Conservation (phyloP, 2,888 invertebrate genomes). For the Lepidocyrtinus sp. region DNA sequence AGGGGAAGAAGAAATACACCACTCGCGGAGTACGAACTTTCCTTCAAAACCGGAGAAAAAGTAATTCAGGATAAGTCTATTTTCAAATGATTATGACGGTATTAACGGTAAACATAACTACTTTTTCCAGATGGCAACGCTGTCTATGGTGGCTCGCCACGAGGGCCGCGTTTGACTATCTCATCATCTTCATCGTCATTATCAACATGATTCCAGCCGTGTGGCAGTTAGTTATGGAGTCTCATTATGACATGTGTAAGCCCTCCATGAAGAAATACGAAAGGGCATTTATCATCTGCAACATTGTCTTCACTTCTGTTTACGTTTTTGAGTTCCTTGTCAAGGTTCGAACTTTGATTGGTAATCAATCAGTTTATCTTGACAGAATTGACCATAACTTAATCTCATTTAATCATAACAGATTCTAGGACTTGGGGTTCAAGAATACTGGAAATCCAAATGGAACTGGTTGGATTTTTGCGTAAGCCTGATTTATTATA, state of each 20-base stretch:
- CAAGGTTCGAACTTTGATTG: slow-evolving; percentile 49
- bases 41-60: background rate
- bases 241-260: background rate
- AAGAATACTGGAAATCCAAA: slow-evolving; percentile 73
- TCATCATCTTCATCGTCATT: slow-evolving; percentile 62
- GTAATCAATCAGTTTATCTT: background rate
- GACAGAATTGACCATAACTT: background rate
- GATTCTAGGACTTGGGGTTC: slow-evolving; percentile 62
- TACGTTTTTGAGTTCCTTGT: slow-evolving; percentile 62
- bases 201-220: slow-evolving; percentile 67
- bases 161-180: slow-evolving; percentile 73
- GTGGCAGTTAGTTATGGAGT: slow-evolving; percentile 72
- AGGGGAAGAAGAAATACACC: slow-evolving; percentile 24
- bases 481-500: background rate
- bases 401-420: slow-evolving; percentile 21
- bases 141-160: slow-evolving; percentile 65
- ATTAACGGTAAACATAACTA: too few species aligned
- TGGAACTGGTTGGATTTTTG: slow-evolving; percentile 77
- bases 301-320: slow-evolving; percentile 51
- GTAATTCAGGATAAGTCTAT: background rate
- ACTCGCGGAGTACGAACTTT: background rate
- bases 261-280: background rate
- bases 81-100: too few species aligned
- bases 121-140: slow-evolving; percentile 29
- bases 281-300: slow-evolving; percentile 42